Conservation (phyloP, 2,888 invertebrate species). For the Cheilosia scutellata region DNA sequence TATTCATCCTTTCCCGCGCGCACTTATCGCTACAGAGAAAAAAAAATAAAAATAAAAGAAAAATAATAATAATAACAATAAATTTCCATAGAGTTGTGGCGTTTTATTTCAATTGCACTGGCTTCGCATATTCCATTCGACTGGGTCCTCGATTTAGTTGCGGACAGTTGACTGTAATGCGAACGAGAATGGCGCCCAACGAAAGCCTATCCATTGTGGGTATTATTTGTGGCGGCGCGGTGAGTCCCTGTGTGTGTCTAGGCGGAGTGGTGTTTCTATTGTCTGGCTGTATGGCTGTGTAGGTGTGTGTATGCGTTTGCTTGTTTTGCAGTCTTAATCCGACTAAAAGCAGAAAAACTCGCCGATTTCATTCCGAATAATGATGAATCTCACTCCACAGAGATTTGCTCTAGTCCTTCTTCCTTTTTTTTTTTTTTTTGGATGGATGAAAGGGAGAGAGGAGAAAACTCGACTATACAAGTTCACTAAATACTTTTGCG, state of each 20-base stretch:
- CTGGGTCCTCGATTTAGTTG: constrained; percentile 48
- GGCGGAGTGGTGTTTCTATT: constrained; percentile 27
- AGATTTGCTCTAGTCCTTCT: constrained; percentile 8
- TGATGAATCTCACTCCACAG: constrained; percentile 39
- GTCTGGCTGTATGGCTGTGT: constrained; percentile 11
- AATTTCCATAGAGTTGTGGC: constrained; percentile 69
- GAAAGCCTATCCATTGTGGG: constrained; percentile 38
- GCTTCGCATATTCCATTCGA: constrained; percentile 35
- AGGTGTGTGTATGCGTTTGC: constrained; percentile 36
- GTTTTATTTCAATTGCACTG: constrained; percentile 71
- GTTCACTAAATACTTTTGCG: constrained; percentile 65
- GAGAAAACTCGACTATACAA: constrained; percentile 33
- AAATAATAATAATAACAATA: constrained; percentile 72
- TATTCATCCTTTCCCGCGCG: constrained; percentile 34
- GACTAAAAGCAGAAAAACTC: constrained; percentile 72
- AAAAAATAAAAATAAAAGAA: constrained; percentile 4
- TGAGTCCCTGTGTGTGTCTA: constrained; percentile 34
- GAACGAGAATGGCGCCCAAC: constrained; percentile 48
- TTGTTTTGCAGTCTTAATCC: constrained; percentile 71
- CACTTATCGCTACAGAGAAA: not conserved
- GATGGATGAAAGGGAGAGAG: constrained; percentile 13
- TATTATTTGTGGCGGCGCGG: constrained; percentile 10
- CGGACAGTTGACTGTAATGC: constrained; percentile 32
- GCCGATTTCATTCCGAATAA: constrained; percentile 68
- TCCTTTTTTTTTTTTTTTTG: not conserved